Conservation (phyloP, 2,888 invertebrate genomes). For the Tortrix viridana region DNA sequence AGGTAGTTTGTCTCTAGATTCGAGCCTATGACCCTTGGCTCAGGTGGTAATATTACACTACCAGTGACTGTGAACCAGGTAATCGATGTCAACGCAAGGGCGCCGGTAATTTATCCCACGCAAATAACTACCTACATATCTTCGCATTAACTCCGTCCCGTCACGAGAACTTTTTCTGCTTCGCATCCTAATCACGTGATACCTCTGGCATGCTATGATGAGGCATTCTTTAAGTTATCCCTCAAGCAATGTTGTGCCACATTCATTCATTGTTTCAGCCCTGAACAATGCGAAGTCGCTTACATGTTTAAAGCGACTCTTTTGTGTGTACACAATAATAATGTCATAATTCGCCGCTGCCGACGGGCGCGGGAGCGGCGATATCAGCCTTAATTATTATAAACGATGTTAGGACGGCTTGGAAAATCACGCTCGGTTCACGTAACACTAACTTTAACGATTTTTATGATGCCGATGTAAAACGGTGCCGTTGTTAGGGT, state of each 20-base stretch:
- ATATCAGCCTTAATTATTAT: conserved; percentile 72
- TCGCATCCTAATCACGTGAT: background rate
- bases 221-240: conserved; percentile 57
- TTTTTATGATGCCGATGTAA: conserved; percentile 33
- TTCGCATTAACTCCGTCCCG: too few species aligned
- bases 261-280: conserved; percentile 64
- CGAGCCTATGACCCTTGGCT: too few species aligned
- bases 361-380: conserved; percentile 52
- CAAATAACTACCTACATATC: too few species aligned
- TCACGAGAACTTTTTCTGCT: too few species aligned
- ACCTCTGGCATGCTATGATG: conserved; percentile 3
- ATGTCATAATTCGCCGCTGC: conserved; percentile 72
- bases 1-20: too few species aligned
- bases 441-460: conserved; percentile 24
- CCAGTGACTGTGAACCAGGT: too few species aligned
- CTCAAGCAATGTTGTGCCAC: conserved; percentile 52
- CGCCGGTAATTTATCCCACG: too few species aligned
- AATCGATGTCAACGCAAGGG: too few species aligned
- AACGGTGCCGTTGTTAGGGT: background rate
- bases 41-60: too few species aligned
- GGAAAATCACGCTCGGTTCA: conserved; percentile 58
- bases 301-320: conserved; percentile 63
- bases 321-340: conserved; percentile 69
- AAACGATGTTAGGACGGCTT: conserved; percentile 64
- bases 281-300: conserved; percentile 62